Base-by-base conservation (phyloP, 2,113 vertebrate species). In the Ginglymostoma cirratum region DNA sequence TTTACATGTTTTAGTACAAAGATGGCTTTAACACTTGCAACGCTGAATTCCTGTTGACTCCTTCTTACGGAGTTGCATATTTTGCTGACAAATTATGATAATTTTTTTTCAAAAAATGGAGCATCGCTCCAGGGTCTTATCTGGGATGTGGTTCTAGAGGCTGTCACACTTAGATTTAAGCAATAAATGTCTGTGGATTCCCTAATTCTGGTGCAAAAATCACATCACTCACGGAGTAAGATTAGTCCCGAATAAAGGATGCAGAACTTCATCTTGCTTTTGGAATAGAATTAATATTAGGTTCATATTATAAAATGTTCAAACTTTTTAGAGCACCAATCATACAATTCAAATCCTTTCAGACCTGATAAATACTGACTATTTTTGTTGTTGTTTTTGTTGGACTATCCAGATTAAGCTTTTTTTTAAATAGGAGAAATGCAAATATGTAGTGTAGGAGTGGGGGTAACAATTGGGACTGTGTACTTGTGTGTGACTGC, bases 1-100 rank as follows among this genome's bases (percentile, higher is more conserved):
- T 99, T 98, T 99, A 98, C 98, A 98, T 98, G 98, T 98, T 98
- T 97, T 85, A 95, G 38, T 96, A 96, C 96, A 96, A 96, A 96
- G 97, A 96, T 96, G 97, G 97, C 97, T 97, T 98, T 98, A 98
- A 98, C 98, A 97, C 0, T 97, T 98, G 97, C 97, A 96, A 96
- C 78, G 5, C 97, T 3, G 30, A 66, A 96, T 95, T 95, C n/a
- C 93, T 95, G 38, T 45, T 95, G 38, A 72, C 45, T 69, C 38
- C 23, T 72, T 72, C 30, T 95, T 52, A 70, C 45, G 5, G 8
- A 72, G 24, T 4, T 72, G 69, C 27, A 48, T 19, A 95, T 95
- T 95, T 95, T 23, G 15, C 69, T 95, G 94, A 72, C 67, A 95
- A 95, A 72, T 90, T 83, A 83, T 67, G 61, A 93, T 42, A 93